Base-by-base conservation (phyloP, 2,888 invertebrate genomes). In the Pachydiplax longipennis region DNA sequence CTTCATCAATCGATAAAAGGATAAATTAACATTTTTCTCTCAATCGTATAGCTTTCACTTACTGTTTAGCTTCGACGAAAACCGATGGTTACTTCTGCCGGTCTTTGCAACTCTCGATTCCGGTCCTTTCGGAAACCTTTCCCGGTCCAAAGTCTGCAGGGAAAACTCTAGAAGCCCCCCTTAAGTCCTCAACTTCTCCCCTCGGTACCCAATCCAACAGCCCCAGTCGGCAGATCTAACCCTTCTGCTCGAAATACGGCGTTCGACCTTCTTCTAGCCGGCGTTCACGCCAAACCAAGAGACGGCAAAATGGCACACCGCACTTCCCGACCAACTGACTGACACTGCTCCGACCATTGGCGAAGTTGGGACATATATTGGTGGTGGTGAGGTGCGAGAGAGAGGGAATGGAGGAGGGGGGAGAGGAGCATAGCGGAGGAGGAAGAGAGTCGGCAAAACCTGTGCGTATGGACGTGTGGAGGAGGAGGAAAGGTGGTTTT, bases 311-410 rank as follows among this genome's bases (percentile, higher is more conserved):
- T 31, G 73, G 31, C 73, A 31, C 73, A 73, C 73, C 73, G 25
- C 73, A 73, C 73, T 73, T 25, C 25, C 22, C 87, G 61, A 87
- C 87, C 35, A 87, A 58, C 87, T 61, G 87, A 87, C 65, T 87
- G 58, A 61, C 22, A 87, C 87, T 87, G 58, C 61, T 65, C 65
- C 61, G 37, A 37, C n/a, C 40, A 37, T 6, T 10, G 35, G 58
- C 61, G 61, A 87, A 25, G 61, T 61, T n/a, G 87, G 37, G 37
- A 61, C 87, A 87, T 87, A 87, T 87, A 87, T 87, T 87, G 87
- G 87, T 37, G 87, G 87, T 37, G 61, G 87, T 58, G 87, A 87
- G 61, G 87, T n/a, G 25, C 31, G 18, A 12, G 82, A 35, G 83
- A 31, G 73, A 73, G 73, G 73, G 25, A 73, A 73, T 5, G 31